Base-by-base conservation (phyloP, 2,888 invertebrate genomes). In the Scaptomyza reducta region DNA sequence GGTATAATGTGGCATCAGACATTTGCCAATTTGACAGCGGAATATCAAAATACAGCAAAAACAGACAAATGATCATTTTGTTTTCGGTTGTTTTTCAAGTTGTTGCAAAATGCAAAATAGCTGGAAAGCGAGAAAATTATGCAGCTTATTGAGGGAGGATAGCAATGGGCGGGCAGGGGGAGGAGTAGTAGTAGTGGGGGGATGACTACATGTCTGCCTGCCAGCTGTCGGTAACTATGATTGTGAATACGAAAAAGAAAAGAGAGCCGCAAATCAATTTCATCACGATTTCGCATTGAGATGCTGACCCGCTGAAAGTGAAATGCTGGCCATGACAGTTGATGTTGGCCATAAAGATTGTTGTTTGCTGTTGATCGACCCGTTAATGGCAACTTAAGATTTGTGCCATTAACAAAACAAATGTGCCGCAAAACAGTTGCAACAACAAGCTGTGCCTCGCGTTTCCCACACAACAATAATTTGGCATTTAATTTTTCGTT, bases 231-330 rank as follows among this genome's bases (percentile, higher is more conserved):
- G 68, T 68, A 71, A 68, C 75, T 73, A 74, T 86, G 78, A 83
- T 78, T 67, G 73, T 64, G 71, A 64, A 67, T 70, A 33, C 9
- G 13, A 22, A 49, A 14, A 64, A 57, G 55, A 71, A 57, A 65
- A 62, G 74, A 87, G 75, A 83, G 87, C 74, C 81, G 74, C 79
- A 79, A 85, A 89, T 77, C 88, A 89, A 89, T 89, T 88, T 87
- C 87, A 88, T 88, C 87, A 87, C 87, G 87, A 89, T 87, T 89
- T 88, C 77, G 79, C 85, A 76, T 84, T 87, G 87, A 74, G 72
- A 87, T 75, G 77, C 70, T 75, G 70, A 63, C 56, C 55, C 69
- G 84, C 78, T 80, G 87, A 83, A 83, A 87, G 82, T 83, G 82
- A 83, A 83, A 87, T 83, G 82, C 40, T 80, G 87, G 77, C 87